These are phyloP conservation scores for Calliphora vicina DNA, from an alignment of 1,140 invertebrate species.

Conservation along the genomic window DNA sequence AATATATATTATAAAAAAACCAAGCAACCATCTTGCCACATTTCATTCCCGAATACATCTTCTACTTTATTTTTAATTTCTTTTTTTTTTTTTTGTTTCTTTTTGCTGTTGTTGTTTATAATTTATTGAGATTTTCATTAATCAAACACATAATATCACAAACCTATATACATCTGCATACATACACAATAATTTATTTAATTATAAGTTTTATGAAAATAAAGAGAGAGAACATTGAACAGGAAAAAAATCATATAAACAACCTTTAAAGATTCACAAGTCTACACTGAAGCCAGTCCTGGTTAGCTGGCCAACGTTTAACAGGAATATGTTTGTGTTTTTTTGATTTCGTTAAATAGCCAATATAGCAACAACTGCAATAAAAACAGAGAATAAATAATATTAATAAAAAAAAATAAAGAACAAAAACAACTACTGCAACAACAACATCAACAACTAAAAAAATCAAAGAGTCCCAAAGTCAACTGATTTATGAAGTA, in stretches of 20 bases:
- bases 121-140: conserved; percentile 35
- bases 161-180: background rate
- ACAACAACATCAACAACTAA: too few species aligned
- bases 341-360: conserved; percentile 16
- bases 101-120: conserved; percentile 18
- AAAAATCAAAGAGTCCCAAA: conserved; percentile 23
- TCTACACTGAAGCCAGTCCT: background rate
- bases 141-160: conserved; percentile 22
- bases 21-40: background rate
- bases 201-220: conserved; percentile 28
- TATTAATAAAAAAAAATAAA: background rate
- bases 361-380: background rate
- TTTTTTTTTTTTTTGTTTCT: background rate
- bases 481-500: conserved; percentile 38
- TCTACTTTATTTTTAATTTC: background rate
- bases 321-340: conserved; percentile 16
- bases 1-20: background rate
- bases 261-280: conserved; percentile 26
- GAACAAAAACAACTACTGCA: background rate
- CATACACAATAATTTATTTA: conserved; percentile 32
- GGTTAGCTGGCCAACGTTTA: background rate
- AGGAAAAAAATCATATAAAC: background rate
- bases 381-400: conserved; percentile 6
- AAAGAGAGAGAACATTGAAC: background rate
- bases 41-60: too few species aligned